Conservation (phyloP, 2,113 vertebrate species). For the Alces alces region DNA sequence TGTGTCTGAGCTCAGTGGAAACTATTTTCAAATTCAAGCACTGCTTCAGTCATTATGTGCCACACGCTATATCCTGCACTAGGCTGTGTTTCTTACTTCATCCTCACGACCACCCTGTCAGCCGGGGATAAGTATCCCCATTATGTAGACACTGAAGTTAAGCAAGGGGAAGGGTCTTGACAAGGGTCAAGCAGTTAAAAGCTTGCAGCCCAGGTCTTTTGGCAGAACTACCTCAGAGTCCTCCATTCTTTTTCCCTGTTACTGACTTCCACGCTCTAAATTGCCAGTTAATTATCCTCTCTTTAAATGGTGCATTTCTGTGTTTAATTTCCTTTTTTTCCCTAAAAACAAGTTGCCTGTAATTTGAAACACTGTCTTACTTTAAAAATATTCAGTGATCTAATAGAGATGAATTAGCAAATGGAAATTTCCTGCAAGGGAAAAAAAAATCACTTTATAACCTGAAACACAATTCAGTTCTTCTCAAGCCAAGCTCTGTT, state of each 20-base stretch:
- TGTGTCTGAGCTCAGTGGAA: neutral
- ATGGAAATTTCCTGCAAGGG: constrained; percentile 7
- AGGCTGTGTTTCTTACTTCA: neutral
- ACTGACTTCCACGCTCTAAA: neutral
- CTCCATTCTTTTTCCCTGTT: neutral
- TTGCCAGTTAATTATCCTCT: constrained; percentile 32
- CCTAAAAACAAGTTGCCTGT: neutral
- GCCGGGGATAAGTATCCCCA: neutral
- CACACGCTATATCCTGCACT: accelerated
- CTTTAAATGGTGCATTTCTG: neutral
- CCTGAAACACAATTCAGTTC: neutral
- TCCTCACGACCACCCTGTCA: neutral
- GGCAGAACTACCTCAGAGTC: neutral
- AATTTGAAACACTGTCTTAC: constrained; percentile 13
- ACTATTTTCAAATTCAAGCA: neutral
- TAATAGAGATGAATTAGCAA: constrained; percentile 41
- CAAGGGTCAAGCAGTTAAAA: neutral
- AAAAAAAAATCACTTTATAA: neutral
- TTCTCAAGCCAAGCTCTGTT: neutral
- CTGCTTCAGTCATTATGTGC: neutral
- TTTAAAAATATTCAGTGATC: neutral
- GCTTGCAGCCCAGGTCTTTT: neutral
- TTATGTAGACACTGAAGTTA: neutral
- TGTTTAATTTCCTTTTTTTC: neutral
- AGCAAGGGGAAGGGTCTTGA: neutral